These are phyloP conservation scores for Nephrotoma appendiculata DNA, from an alignment of 2,888 invertebrate species.

Conservation along the genomic window DNA sequence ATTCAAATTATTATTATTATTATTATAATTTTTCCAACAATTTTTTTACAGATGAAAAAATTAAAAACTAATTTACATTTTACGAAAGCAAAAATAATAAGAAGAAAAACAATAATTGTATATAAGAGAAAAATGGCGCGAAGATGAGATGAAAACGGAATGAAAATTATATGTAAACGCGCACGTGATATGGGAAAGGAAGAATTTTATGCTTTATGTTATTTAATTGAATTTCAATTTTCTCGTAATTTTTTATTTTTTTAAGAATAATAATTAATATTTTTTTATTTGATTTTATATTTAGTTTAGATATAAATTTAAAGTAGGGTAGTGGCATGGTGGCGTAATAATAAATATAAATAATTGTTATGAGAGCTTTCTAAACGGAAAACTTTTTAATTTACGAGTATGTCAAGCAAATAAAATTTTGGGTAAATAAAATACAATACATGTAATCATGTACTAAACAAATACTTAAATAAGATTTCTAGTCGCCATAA, in stretches of 20 bases:
- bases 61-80: not conserved
- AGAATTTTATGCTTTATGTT: not conserved
- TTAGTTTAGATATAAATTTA: not conserved
- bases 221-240: not conserved
- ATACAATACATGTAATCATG: not conserved
- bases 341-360: not conserved
- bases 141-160: not conserved
- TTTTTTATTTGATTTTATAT: not conserved
- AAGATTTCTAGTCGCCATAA: not conserved
- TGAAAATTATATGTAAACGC: not conserved
- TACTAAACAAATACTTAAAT: not conserved
- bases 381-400: no score
- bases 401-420: no score
- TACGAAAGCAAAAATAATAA: not conserved
- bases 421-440: not conserved
- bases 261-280: not conserved
- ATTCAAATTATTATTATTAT: not conserved
- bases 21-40: not conserved
- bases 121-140: not conserved
- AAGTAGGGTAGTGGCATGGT: not conserved
- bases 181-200: not conserved
- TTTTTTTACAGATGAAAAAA: not conserved
- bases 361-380: not conserved
- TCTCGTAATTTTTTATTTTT: not conserved
- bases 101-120: not conserved